Percentiles rank a stretch among this genome's conserved stretches.
Conservation (phyloP, 2,888 invertebrate species). For the Chouioia cunea region DNA sequence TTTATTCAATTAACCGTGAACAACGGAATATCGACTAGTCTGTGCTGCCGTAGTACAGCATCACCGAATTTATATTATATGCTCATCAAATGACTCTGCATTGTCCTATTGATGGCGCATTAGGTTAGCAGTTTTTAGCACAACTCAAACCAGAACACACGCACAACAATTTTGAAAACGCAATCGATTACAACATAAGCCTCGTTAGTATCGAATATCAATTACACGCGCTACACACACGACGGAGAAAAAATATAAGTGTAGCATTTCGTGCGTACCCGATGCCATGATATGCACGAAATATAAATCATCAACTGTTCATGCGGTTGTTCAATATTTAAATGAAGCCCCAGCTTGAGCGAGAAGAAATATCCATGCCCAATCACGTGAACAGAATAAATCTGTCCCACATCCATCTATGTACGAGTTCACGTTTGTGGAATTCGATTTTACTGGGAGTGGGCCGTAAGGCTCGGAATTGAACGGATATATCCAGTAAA, state of each 20-base stretch:
- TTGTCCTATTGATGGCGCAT: no score
- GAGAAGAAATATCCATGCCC: conserved; percentile 51
- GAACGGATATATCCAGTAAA: no score
- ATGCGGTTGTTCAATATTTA: conserved; percentile 58
- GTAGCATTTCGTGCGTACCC: not conserved
- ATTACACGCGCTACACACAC: not conserved
- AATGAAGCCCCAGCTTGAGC: conserved; percentile 49
- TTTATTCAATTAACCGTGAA: conserved; percentile 67
- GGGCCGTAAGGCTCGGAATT: no score
- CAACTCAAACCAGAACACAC: not conserved
- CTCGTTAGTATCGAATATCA: conserved; percentile 46
- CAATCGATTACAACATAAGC: conserved; percentile 34
- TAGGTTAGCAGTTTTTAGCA: no score
- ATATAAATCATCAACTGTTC: conserved; percentile 49
- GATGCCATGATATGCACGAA: conserved; percentile 20
- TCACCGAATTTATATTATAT: no score
- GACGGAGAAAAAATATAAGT: conserved; percentile 16
- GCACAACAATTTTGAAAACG: conserved; percentile 10
- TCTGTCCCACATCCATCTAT: conserved; percentile 29
- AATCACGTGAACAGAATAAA: conserved; percentile 54
- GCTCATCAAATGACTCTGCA: conserved; percentile 15
- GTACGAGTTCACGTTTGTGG: conserved; percentile 27
- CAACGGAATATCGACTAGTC: conserved; percentile 36
- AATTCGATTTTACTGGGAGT: conserved; percentile 22
- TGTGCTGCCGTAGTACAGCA: no score